Base-by-base conservation (phyloP, 35 echinoderm and acorn worm genomes). In the Amphiura filiformis region DNA sequence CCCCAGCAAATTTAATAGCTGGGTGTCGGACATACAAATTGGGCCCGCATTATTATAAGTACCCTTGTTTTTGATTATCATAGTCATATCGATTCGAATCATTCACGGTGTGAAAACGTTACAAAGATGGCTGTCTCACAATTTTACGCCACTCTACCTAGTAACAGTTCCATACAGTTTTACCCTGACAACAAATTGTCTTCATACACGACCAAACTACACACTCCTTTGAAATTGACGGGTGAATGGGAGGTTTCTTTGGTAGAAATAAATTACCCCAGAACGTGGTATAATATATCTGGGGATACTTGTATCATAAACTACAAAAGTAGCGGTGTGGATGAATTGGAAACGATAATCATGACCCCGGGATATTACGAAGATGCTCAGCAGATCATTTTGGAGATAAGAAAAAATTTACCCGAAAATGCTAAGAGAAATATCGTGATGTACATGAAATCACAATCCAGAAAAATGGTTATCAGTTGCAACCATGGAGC, bases 1-100 rank as follows among this genome's bases (percentile, higher is more conserved):
- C 38, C 95, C 91, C 0, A 26, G 57, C 34, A 88, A 88, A 49
- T 97, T 94, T 35, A 94, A 94, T 57, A 87, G 79, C 41, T 97
- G 95, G 95, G 91, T 93, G 28, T 61, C 32, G 32, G 64, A 81
- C 31, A 13, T 83, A 57, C 7, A 70, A 30, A n/a, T 70, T 3
- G 61, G 15, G 15, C 28, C 61, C 26, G 4, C 26, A 70, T 47
- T 9, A 17, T 47, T 47, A 47, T 47, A 9, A 9, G 41, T 47
- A 17, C 41, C 4, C 5, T 47, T 47, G 4, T 47, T 47, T 4
- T 47, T 47, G 41, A 17, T 9, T 47, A 47, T 47, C 41, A 47
- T 77, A 13, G 75, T 47, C 41, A 47, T 47, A 47, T 47, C 41
- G 17, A 9, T 47, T 47, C 17, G 41, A 47, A 47, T 17, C 41